phyloP scores from a whole-genome alignment of 2,797 vertebrate genomes.

The Xyrichtys novacula region DNA sequence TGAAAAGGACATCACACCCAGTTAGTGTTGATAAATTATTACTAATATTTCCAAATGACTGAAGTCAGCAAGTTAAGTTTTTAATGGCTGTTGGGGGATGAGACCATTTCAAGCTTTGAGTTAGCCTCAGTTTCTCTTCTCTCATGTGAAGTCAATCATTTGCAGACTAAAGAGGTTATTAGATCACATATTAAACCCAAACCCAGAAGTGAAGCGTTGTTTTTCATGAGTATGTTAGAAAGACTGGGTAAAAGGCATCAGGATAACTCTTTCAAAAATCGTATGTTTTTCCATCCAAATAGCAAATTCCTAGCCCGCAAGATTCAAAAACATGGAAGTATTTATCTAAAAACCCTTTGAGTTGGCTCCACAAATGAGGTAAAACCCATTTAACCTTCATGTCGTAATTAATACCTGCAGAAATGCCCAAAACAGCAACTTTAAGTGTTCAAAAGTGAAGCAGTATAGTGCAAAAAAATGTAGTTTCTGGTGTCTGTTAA shows the following conservation, averaged over 20 bases:
- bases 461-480: no score
- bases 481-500: no score
- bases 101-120: slow-evolving; percentile 1
- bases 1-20: no score
- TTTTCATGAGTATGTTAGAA: neutral
- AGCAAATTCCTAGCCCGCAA: no score
- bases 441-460: no score
- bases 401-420: no score
- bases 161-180: slow-evolving; percentile 33
- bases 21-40: neutral
- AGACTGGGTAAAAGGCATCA: neutral
- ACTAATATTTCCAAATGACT: neutral
- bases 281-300: neutral
- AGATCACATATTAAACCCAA: slow-evolving; percentile 63
- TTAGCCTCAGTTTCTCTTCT: neutral
- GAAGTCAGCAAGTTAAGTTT: neutral
- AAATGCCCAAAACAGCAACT: no score
- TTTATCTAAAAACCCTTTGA: no score
- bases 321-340: no score
- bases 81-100: neutral
- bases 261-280: neutral
- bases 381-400: no score
- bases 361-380: no score
- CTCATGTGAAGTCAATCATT: slow-evolving; percentile 59
- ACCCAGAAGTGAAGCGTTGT: neutral